Evolutionary conservation across 2,888 invertebrate species (phyloP), one percentile per base, ranked within the genome.

Genomic region (Helleia helle): DNA sequence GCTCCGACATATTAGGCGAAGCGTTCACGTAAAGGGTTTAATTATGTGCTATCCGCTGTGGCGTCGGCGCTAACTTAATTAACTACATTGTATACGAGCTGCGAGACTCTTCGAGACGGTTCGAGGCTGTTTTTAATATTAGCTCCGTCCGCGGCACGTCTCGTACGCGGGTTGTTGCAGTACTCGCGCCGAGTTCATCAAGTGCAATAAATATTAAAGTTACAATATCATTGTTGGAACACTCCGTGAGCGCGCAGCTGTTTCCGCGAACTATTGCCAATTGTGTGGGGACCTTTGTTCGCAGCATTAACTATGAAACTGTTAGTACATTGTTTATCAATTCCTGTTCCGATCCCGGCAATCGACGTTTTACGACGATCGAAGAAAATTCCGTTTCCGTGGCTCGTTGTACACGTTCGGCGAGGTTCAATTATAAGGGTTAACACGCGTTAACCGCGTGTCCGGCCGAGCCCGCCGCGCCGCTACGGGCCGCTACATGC

Each of bases 131-230:
- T 73, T 67, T 68, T 71, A 71, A 47, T 55, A 57, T 24, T n/a
- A 51, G 51, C 57, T 56, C 47, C 34, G 43, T 50, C 47, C 47
- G 47, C 48, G 48, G n/a, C n/a, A n/a, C n/a, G n/a, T n/a, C n/a
- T n/a, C n/a, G 46, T 44, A 52, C 51, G 54, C 50, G 52, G 54
- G 56, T 55, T 51, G 58, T 56, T 57, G 59, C 59, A 60, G 61
- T 57, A 68, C 59, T 66, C 58, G 65, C 61, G 56, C 55, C 42
- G 56, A 70, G 71, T 76, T 74, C 74, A 76, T 81, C 70, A 74
- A 77, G 71, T 74, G 73, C 72, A 72, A 83, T 83, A 80, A 81
- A 83, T 83, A 80, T 83, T 83, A 76, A 79, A 80, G 71, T 71
- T 72, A 72, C 73, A 71, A 71, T 75, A 76, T 76, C 76, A 76